A percentile compares a stretch with the other conserved stretches of the same genome.
These are phyloP conservation scores for Asarcornis scutulata DNA, from an alignment of 2,113 vertebrate species.

Conservation along the genomic window DNA sequence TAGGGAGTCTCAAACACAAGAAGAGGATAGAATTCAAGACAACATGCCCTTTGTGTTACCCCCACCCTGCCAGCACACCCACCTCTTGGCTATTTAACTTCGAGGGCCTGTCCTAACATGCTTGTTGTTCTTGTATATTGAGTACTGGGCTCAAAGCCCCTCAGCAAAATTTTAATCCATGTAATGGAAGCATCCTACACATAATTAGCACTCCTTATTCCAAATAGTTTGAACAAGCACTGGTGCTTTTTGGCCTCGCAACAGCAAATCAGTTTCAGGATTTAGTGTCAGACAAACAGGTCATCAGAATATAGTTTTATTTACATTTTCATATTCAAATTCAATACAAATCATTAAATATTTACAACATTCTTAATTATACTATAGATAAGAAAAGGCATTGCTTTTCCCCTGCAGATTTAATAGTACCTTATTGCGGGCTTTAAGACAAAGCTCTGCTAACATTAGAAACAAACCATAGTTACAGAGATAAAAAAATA, in stretches of 20 bases:
- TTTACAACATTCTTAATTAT: constrained; percentile 77
- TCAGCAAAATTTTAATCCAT: neutral
- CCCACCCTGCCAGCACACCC: neutral
- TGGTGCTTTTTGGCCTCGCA: neutral
- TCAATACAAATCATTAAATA: constrained; percentile 80
- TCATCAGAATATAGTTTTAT: constrained; percentile 80
- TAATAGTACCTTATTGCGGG: constrained; percentile 44
- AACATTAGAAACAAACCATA: constrained; percentile 66
- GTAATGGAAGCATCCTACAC: neutral
- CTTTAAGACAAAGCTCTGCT: constrained; percentile 61
- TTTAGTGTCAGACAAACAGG: constrained; percentile 13
- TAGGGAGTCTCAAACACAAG: neutral
- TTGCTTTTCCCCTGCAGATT: constrained; percentile 65
- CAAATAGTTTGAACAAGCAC: neutral
- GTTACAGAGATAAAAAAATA: constrained; percentile 76
- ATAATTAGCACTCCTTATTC: neutral
- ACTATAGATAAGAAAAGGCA: constrained; percentile 64
- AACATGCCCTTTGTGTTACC: neutral
- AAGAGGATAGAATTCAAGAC: neutral
- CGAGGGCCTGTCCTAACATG: neutral
- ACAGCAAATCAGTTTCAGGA: neutral
- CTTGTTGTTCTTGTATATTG: neutral
- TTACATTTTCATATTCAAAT: constrained; percentile 82
- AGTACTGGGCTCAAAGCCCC: neutral
- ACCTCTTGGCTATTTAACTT: neutral